Evolutionary conservation across 2,888 invertebrate species (phyloP), one percentile per base, ranked within the genome.

Genomic region (Sericinus montela): DNA sequence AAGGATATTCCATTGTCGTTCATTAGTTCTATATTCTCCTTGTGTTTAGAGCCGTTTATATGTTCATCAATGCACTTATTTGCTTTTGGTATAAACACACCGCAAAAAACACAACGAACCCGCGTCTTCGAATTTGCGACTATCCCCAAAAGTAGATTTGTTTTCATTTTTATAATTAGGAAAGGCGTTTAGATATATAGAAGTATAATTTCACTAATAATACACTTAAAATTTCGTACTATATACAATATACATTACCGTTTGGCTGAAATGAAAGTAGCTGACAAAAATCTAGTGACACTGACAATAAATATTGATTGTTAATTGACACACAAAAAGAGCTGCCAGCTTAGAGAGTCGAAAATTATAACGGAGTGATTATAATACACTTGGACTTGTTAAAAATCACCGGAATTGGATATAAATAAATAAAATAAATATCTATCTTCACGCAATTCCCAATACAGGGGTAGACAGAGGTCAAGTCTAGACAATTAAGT

Each of bases 1-100:
- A 70, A 74, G 37, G 56, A 57, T 52, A 83, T 65, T 1, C 76
- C 82, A 46, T 81, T 76, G 48, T 74, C 70, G 28, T 65, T 58
- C 75, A 78, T 75, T 36, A 75, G 58, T 40, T 72, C 69, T 15
- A 80, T 71, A 38, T 75, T 75, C 13, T 80, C 77, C 51, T 75
- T 77, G 54, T 83, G 82, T 58, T 72, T 78, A 15, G 69, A 62
- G 6, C 80, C 81, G 48, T 79, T 76, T 13, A 65, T 68, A 54
- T 83, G 82, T 55, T 82, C 77, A 45, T 80, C 80, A 46, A 83
- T 80, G 53, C 79, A 80, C 73, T 73, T 79, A 40, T 62, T 71
- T 1, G 80, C 75, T 51, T 80, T 82, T 14, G 82, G 77, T 54
- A 83, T 76, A 55, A 63, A 70, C 1, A 80, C 80, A 29, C 75